phyloP scores from a whole-genome alignment of 1,140 invertebrate genomes.

The Drosophila kepulauana region DNA sequence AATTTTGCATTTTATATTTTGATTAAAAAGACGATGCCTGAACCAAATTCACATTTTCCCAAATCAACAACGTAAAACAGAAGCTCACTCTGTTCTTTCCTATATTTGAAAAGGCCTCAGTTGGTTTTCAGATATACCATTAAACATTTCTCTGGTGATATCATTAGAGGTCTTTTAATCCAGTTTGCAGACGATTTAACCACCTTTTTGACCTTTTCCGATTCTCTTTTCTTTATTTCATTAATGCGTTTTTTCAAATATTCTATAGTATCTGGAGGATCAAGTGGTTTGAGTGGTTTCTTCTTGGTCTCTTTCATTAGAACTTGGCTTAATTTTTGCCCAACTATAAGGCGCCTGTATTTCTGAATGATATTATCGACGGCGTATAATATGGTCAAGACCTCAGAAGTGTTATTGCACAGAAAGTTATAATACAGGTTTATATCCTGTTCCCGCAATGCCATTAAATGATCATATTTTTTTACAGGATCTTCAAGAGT shows the following conservation, averaged over 20 bases:
- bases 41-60: too few species aligned
- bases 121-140: slow-evolving; percentile 20
- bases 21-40: slow-evolving; percentile 11
- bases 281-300: not conserved
- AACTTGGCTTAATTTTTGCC: not conserved
- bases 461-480: slow-evolving; percentile 28
- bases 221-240: not conserved
- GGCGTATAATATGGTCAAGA: slow-evolving; percentile 7
- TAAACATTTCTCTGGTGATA: not conserved
- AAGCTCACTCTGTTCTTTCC: not conserved
- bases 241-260: not conserved
- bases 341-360: not conserved
- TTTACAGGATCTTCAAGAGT: not conserved
- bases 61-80: not conserved
- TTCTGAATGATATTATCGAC: slow-evolving; percentile 3
- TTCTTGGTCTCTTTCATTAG: not conserved
- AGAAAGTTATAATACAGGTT: slow-evolving; percentile 29
- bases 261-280: not conserved
- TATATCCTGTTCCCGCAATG: not conserved
- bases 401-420: slow-evolving; percentile 4
- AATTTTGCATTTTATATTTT: slow-evolving; percentile 8
- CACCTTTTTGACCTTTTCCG: not conserved
- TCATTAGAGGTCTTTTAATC: not conserved
- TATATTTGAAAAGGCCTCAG: too few species aligned
- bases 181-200: not conserved